Evolutionary conservation across 2,797 vertebrate genomes (phyloP).

Genomic region (Bradypus variegatus): DNA sequence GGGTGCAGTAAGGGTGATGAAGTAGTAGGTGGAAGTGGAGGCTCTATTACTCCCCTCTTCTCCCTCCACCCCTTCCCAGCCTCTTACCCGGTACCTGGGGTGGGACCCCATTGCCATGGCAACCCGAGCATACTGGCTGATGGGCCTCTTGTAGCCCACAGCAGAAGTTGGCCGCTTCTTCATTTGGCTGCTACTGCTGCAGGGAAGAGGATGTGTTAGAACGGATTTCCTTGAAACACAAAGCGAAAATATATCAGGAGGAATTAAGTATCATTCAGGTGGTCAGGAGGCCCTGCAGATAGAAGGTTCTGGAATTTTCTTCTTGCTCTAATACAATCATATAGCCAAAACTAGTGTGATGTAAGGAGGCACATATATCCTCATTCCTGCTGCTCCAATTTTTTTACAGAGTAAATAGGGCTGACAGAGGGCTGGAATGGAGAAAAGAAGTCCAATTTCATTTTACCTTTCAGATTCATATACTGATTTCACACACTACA

Average conservation of each 20-base stretch:
- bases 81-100: conserved; percentile 88
- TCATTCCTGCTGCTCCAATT: neutral
- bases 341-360: neutral
- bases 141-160: conserved; percentile 94
- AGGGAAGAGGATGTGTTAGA: neutral
- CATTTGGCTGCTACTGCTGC: conserved; percentile 79
- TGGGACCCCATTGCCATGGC: conserved; percentile 90
- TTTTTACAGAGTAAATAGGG: neutral
- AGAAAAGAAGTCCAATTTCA: neutral
- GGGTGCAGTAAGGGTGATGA: neutral
- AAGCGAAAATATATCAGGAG: conserved; percentile 5
- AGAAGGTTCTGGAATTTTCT: neutral
- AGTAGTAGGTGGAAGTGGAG: neutral
- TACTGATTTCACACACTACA: neutral
- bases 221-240: neutral
- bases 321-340: neutral
- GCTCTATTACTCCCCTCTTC: neutral
- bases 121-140: conserved; percentile 92
- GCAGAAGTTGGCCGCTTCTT: conserved; percentile 89
- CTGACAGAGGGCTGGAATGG: neutral
- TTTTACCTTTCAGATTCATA: conserved; percentile 1
- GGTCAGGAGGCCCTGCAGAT: neutral
- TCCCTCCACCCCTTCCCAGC: neutral
- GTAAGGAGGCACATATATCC: neutral
- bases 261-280: neutral